phyloP scores from a whole-genome alignment of 2,113 vertebrate genomes.

The Oncorhynchus mykiss region DNA sequence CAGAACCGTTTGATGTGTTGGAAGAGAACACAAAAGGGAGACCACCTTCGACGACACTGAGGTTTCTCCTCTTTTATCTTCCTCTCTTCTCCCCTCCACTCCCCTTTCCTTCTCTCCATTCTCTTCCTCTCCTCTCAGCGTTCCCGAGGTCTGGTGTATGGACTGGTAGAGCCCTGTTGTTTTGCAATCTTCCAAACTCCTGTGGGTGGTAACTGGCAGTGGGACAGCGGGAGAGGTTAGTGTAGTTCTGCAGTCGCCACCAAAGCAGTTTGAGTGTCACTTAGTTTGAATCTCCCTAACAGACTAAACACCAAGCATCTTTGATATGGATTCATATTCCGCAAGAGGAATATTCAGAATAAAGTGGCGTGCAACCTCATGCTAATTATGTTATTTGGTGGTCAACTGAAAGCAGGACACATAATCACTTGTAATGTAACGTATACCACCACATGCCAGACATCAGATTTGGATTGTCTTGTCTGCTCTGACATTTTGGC shows the following conservation, averaged over 20 bases:
- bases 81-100: conserved; percentile 6
- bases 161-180: conserved; percentile 26
- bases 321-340: conserved; percentile 15
- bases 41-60: background rate
- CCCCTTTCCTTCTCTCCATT: conserved; percentile 2
- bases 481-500: conserved; percentile 13
- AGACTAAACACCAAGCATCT: conserved; percentile 6
- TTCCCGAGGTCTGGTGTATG: background rate
- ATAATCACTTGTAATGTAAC: conserved; percentile 13
- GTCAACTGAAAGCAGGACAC: conserved; percentile 20
- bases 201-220: conserved; percentile 19
- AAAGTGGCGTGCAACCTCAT: conserved; percentile 19
- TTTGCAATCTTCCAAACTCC: conserved; percentile 31
- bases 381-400: conserved; percentile 31
- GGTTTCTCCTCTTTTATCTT: conserved; percentile 17
- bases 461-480: conserved; percentile 22
- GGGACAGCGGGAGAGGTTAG: background rate
- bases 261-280: background rate
- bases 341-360: conserved; percentile 24
- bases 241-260: too few species aligned
- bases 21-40: conserved; percentile 19
- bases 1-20: conserved; percentile 39
- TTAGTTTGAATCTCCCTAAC: background rate
- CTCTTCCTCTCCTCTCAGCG: conserved; percentile 8
- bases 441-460: conserved; percentile 20